Evolutionary conservation across 2,797 vertebrate species (phyloP).

Genomic region (Dendrocincla tyrannina): DNA sequence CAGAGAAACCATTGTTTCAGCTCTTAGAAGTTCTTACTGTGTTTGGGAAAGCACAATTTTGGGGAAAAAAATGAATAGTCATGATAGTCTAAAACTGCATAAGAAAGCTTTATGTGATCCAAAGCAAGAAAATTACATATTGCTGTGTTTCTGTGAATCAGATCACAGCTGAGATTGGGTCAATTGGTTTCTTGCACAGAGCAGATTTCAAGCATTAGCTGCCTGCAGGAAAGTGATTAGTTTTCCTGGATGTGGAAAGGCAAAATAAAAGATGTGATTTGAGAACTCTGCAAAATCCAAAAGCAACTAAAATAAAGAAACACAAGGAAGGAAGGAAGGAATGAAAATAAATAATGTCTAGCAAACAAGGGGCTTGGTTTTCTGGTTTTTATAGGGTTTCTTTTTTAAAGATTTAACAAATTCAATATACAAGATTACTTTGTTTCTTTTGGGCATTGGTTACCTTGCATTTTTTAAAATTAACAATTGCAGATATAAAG

Average conservation of each 20-base stretch:
- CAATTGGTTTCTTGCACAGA: not conserved
- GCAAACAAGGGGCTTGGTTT: not conserved
- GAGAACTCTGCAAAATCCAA: not conserved
- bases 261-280: not conserved
- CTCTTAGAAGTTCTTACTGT: not conserved
- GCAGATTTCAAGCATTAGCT: slow-evolving; percentile 17
- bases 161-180: slow-evolving; percentile 29
- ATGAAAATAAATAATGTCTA: not conserved
- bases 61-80: not conserved
- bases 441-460: not conserved
- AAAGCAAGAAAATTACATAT: slow-evolving; percentile 27
- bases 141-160: slow-evolving; percentile 14
- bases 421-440: not conserved
- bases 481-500: not conserved
- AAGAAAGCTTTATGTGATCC: not conserved
- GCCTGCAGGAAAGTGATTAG: slow-evolving; percentile 2
- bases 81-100: not conserved
- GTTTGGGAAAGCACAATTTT: not conserved
- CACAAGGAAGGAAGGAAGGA: not conserved
- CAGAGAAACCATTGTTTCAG: not conserved
- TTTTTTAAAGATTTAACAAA: not conserved
- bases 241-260: not conserved
- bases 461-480: not conserved
- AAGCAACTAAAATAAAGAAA: not conserved
- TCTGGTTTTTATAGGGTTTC: not conserved